Conservation (phyloP, 2,113 vertebrate species). For the Ceyx cyanopectus region DNA sequence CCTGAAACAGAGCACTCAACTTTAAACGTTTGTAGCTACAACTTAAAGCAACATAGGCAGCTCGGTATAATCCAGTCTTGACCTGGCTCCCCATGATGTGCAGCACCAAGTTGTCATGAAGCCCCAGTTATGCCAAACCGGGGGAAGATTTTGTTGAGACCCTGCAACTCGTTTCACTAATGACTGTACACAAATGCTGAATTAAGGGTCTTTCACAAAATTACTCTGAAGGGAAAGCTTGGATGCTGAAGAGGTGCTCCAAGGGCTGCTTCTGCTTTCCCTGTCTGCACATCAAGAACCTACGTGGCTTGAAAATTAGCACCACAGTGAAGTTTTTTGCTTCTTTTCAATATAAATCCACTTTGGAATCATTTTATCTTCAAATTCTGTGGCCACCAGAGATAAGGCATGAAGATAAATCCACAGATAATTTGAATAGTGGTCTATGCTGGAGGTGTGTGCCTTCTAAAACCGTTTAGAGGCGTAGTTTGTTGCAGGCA, state of each 20-base stretch:
- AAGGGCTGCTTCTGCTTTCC: not conserved
- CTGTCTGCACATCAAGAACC: not conserved
- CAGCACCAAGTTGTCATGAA: not conserved
- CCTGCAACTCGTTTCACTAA: constrained; percentile 9
- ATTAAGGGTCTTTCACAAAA: not conserved
- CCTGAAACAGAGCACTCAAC: not conserved
- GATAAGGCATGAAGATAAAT: not conserved
- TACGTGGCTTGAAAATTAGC: not conserved
- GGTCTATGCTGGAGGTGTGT: not conserved
- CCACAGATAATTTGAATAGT: constrained; percentile 9
- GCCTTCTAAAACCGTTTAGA: constrained; percentile 40
- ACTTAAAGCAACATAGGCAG: not conserved
- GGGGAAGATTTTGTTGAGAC: constrained; percentile 32
- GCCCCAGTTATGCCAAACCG: not conserved
- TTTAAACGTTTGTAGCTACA: not conserved
- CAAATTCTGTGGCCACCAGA: not conserved
- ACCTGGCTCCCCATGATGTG: not conserved
- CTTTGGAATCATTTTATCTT: not conserved
- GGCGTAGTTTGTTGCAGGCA: constrained; percentile 11
- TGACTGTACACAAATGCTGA: not conserved
- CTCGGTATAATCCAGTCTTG: constrained; percentile 1
- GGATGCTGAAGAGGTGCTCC: not conserved
- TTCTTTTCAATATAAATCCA: not conserved
- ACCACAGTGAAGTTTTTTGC: not conserved
- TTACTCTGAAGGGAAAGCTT: not conserved